Conservation (phyloP, 2,797 vertebrate species). For the Sebastes taczanowskii region DNA sequence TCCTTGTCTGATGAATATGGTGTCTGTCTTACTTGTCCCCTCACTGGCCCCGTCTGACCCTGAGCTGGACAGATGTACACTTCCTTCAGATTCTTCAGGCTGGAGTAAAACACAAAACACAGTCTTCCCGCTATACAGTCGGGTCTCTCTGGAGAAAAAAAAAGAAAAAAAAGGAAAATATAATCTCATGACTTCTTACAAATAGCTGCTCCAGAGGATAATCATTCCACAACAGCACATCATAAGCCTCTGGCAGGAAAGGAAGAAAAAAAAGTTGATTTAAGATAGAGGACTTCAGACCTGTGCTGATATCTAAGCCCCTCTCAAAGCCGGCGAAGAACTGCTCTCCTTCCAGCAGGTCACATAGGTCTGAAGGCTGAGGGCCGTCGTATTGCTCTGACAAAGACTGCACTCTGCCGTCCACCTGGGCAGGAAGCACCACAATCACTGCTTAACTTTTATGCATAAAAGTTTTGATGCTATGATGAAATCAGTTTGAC, state of each 20-base stretch:
- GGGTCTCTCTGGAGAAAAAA: constrained; percentile 85
- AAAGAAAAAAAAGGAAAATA: not conserved
- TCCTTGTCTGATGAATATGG: not conserved
- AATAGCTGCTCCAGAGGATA: not conserved
- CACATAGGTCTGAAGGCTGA: constrained; percentile 93
- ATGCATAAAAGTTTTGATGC: not conserved
- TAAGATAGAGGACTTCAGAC: constrained; percentile 74
- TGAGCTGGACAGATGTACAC: constrained; percentile 87
- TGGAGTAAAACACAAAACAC: constrained; percentile 93
- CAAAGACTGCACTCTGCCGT: constrained; percentile 74
- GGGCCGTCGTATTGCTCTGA: constrained; percentile 89
- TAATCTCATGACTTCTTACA: not conserved
- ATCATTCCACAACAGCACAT: constrained; percentile 10
- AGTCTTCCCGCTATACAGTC: constrained; percentile 91
- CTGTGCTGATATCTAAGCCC: constrained; percentile 90
- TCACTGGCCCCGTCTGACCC: constrained; percentile 84
- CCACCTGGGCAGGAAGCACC: constrained; percentile 67
- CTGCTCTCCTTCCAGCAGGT: constrained; percentile 95
- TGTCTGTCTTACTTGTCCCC: constrained; percentile 89
- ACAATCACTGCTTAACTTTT: not conserved
- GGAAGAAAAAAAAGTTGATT: constrained; percentile 7
- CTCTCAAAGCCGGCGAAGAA: constrained; percentile 97
- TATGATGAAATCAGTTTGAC: not conserved
- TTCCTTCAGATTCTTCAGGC: constrained; percentile 95
- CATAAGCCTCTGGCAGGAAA: constrained; percentile 6